Base-by-base conservation (phyloP, 53 echinoderm and acorn worm genomes). In the Luidia sarsii region DNA sequence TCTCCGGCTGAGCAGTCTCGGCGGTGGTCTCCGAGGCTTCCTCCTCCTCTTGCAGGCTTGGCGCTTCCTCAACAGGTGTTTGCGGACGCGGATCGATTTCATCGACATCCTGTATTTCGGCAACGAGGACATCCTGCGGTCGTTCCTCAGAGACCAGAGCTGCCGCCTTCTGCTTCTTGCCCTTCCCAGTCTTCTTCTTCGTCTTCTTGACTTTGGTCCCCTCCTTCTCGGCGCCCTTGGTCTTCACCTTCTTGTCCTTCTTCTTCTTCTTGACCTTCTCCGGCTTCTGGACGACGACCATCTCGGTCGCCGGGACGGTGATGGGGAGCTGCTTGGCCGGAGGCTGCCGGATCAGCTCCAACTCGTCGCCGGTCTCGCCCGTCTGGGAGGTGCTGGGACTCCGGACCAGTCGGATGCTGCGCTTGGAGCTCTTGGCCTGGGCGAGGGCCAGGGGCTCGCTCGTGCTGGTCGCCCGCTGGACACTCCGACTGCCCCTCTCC, bases 201-300 rank as follows among this genome's bases (percentile, higher is more conserved):
- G 75, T 65, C 23, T 77, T 75, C 59, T 77, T 75, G 23, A 19
- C 34, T 66, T 86, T 86, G 2, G 50, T 33, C n/a, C 63, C 85
- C n/a, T 85, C 67, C 15, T 69, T 82, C 29, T 67, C 77, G 39
- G 16, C 52, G 2, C 39, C 41, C 46, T 65, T 67, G 48, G 59
- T 77, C 29, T 81, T 81, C 14, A 55, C 16, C 39, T 64, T 68
- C 57, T 72, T 87, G n/a, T 71, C 79, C 82, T 75, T 90, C 50
- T 68, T 84, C 36, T 85, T 71, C 36, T 90, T 89, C 53, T 79
- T 79, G 1, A 57, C 55, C 38, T 63, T 80, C 25, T 48, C 82
- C 14, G 71, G 55, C 23, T 80, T 85, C 27, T 89, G 52, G 4
- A 51, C 45, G 3, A 51, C 55, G 29, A 72, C 71, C 64, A 79